Evolutionary conservation across 2,113 vertebrate species (phyloP).

Genomic region (Neoarius graeffei): DNA sequence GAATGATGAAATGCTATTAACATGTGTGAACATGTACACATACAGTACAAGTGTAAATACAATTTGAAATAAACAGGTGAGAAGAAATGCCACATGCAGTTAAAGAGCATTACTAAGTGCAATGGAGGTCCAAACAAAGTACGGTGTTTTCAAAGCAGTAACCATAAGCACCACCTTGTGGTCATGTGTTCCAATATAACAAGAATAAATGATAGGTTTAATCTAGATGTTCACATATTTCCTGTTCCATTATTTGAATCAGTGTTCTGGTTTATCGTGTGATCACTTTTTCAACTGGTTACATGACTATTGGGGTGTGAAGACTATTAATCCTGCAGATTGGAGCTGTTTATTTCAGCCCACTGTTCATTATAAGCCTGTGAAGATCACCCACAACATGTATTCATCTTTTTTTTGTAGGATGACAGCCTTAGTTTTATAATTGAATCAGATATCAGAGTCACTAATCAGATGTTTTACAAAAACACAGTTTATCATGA

Average conservation of each 20-base stretch:
- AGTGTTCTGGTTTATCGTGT: not conserved
- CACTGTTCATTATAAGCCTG: not conserved
- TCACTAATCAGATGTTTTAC: slow-evolving; percentile 2
- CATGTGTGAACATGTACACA: not conserved
- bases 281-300: not conserved
- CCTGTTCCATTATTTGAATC: not conserved
- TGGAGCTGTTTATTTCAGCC: not conserved
- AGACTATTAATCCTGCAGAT: not conserved
- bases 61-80: not conserved
- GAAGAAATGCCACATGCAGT: not conserved
- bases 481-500: not conserved
- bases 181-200: slow-evolving; percentile 4
- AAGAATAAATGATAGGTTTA: not conserved
- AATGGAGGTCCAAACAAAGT: not conserved
- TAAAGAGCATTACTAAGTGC: not conserved
- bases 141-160: slow-evolving; percentile 5
- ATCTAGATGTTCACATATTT: not conserved
- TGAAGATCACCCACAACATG: not conserved
- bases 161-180: slow-evolving; percentile 45
- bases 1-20: not conserved
- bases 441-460: slow-evolving; percentile 10
- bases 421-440: not conserved
- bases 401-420: slow-evolving; percentile 1
- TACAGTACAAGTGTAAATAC: not conserved
- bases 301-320: not conserved